A percentile compares a stretch with the other conserved stretches of the same genome.
These are phyloP conservation scores for Selenia dentaria DNA, from an alignment of 2,888 invertebrate genomes.

Conservation along the genomic window DNA sequence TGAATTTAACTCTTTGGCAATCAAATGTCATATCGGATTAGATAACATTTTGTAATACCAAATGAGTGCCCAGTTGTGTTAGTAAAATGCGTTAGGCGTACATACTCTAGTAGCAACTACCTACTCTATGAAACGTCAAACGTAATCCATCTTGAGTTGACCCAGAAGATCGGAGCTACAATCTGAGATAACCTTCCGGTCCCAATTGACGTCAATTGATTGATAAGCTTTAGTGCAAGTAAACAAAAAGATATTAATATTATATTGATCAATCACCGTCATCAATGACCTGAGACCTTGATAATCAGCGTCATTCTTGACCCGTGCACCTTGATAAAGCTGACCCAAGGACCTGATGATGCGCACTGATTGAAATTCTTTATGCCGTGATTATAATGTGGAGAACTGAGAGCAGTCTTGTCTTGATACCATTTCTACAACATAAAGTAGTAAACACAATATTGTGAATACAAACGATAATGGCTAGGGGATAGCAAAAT, in stretches of 20 bases:
- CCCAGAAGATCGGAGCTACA: slow-evolving; percentile 20
- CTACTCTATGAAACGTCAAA: not conserved
- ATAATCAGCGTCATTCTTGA: slow-evolving; percentile 12
- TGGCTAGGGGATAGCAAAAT: no score
- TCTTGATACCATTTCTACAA: no score
- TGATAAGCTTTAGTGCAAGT: slow-evolving; percentile 57
- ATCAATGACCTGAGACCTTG: slow-evolving; percentile 44
- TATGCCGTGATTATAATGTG: not conserved
- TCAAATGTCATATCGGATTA: no score
- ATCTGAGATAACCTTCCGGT: slow-evolving; percentile 65
- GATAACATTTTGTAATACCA: no score
- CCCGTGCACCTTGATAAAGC: slow-evolving; percentile 2
- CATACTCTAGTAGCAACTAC: no score
- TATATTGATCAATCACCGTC: slow-evolving; percentile 58
- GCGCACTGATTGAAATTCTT: slow-evolving; percentile 12
- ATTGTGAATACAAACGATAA: no score
- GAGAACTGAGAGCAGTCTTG: not conserved
- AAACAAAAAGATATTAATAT: slow-evolving; percentile 66
- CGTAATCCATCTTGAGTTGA: slow-evolving; percentile 20
- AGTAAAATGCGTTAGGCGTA: no score
- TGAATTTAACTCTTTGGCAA: no score
- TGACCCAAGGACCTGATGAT: slow-evolving; percentile 11
- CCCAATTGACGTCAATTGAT: slow-evolving; percentile 76
- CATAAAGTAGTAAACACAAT: no score
- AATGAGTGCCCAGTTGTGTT: no score